Evolutionary conservation across 2,888 invertebrate genomes (phyloP), one percentile per base, ranked within the genome.

Genomic region (Pollenia griseotomentosa): DNA sequence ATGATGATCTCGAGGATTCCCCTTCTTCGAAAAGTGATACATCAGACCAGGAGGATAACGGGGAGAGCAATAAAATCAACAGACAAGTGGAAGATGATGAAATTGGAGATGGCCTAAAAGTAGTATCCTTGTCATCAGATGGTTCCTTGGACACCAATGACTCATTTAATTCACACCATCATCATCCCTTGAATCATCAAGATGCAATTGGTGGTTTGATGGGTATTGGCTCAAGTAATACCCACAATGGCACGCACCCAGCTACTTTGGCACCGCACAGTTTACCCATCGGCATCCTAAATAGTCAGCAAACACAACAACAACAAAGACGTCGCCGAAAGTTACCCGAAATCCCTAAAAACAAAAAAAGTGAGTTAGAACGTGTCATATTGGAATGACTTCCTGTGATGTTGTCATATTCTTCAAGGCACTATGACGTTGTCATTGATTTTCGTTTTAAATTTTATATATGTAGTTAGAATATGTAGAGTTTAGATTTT

Each of bases 281-380:
- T 59, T 70, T 83, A 16, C 66, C 83, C 9, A 82, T 81, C 7
- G 80, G 77, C 40, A 85, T 80, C 57, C 71, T 85, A 19, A 85
- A 57, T 33, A 85, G 55, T 55, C 80, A 81, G 19, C 83, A 86
- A 40, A 57, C 77, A 57, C 87, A 88, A 33, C 89, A 88, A n/a
- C 89, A 89, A 61, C 91, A 96, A 92, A 94, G 97, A 88, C 95
- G 96, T 91, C 94, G 98, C 90, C 95, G 98, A 94, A 97, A 97
- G 94, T 94, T 98, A 42, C 98, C 98, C 51, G 97, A 98, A 94
- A 97, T 98, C 90, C 98, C 98, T 7, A 97, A 97, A 93, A 96
- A 96, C 91, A 97, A 96, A 93, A 97, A 97, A 95, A 95, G 97
- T 97, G 93, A 96, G 96, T 90, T 14, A 66, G 8, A 40, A n/a